phyloP scores from a whole-genome alignment of 2,888 invertebrate species.

The Tipula vernalis region DNA sequence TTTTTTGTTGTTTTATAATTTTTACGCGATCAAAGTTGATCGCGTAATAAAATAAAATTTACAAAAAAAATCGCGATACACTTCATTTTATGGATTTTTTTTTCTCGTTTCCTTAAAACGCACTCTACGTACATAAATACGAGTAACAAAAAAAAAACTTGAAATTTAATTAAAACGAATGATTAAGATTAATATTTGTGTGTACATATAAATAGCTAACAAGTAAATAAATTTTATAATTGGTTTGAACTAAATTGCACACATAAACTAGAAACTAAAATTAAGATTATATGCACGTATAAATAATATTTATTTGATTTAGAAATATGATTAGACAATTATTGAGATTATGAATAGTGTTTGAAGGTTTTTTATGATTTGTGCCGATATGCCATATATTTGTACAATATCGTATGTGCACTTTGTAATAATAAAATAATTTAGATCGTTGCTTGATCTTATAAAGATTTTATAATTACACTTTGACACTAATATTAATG shows the following conservation, averaged over 20 bases:
- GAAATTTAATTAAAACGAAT: neutral
- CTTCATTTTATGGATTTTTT: neutral
- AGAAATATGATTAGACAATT: neutral
- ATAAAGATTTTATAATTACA: neutral
- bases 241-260: neutral
- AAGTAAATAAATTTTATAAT: neutral
- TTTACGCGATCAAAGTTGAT: neutral
- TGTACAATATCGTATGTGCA: neutral
- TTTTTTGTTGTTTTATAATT: neutral
- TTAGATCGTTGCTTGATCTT: neutral
- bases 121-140: neutral
- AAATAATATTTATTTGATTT: neutral
- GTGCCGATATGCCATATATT: neutral
- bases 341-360: neutral
- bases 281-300: neutral
- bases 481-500: neutral
- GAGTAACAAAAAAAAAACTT: neutral
- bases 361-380: neutral
- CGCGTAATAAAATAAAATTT: neutral
- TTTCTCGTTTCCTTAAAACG: no score
- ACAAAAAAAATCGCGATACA: neutral
- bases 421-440: neutral
- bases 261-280: neutral
- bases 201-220: neutral
- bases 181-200: neutral